A percentile compares a stretch with the other conserved stretches of the same genome.
Conservation (phyloP, 2,113 vertebrate genomes). For the Pampusana beccarii region DNA sequence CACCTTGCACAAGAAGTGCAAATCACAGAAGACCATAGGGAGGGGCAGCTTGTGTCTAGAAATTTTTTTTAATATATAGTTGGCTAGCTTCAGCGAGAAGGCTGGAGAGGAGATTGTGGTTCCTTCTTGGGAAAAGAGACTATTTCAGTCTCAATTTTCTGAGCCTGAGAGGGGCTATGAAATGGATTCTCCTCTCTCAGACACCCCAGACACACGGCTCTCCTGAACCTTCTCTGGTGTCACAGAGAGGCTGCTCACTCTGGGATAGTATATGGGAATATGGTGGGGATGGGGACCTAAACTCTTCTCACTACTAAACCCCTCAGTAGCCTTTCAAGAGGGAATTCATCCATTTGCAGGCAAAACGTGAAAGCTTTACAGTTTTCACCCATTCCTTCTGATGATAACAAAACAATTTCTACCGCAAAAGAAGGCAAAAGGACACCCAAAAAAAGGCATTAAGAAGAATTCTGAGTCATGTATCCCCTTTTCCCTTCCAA, state of each 20-base stretch:
- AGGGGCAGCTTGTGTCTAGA: not conserved
- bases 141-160: not conserved
- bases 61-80: not conserved
- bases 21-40: not conserved
- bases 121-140: not conserved
- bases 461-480: not conserved
- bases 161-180: not conserved
- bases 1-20: not conserved
- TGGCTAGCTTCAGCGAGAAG: not conserved
- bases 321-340: not conserved
- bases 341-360: not conserved
- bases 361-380: not conserved
- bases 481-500: not conserved
- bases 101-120: not conserved
- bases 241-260: not conserved
- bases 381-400: not conserved
- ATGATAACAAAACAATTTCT: not conserved
- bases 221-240: not conserved
- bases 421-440: not conserved
- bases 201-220: accelerated
- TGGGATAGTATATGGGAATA: not conserved
- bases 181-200: not conserved
- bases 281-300: not conserved
- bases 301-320: not conserved
- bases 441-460: accelerated